phyloP scores from a whole-genome alignment of 2,888 invertebrate species.

The Amiota mariae region DNA sequence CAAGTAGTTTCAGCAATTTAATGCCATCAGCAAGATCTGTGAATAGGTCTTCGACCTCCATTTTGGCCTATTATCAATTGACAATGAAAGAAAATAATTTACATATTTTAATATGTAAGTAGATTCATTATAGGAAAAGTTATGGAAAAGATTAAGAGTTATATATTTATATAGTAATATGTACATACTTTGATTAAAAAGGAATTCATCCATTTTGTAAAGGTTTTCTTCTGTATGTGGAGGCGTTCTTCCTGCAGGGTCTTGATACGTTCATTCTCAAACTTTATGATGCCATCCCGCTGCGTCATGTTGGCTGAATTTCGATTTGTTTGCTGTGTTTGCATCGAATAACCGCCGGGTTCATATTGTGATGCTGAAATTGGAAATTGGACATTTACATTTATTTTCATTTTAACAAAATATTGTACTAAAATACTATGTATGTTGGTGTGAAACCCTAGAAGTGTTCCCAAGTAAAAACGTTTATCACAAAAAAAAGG shows the following conservation, averaged over 20 bases:
- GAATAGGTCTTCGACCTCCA: constrained; percentile 99
- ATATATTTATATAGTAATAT: constrained; percentile 1
- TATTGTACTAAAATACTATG: constrained; percentile 44
- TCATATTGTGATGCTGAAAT: constrained; percentile 79
- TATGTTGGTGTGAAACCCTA: background rate
- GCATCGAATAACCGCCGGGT: constrained; percentile 78
- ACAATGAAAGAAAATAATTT: constrained; percentile 10
- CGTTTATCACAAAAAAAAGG: background rate
- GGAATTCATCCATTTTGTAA: constrained; percentile 99
- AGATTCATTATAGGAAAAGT: too few relatives aligned
- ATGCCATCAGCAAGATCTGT: constrained; percentile 96
- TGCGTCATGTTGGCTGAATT: constrained; percentile 85
- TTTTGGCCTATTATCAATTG: constrained; percentile 82
- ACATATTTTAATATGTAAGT: background rate
- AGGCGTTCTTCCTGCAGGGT: constrained; percentile 97
- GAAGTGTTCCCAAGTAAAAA: constrained; percentile 6
- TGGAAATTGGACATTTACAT: constrained; percentile 35
- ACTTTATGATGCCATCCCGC: constrained; percentile 91
- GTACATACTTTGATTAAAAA: constrained; percentile 89
- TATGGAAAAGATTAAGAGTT: too few relatives aligned
- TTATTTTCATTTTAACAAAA: constrained; percentile 42
- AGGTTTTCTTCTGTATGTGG: constrained; percentile 99
- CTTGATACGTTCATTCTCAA: constrained; percentile 96
- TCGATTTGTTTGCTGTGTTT: constrained; percentile 74
- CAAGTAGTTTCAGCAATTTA: constrained; percentile 91